Percentiles rank a stretch among this genome's conserved stretches.
Evolutionary conservation across 2,797 vertebrate genomes (phyloP).

Genomic region (Falco concolor): DNA sequence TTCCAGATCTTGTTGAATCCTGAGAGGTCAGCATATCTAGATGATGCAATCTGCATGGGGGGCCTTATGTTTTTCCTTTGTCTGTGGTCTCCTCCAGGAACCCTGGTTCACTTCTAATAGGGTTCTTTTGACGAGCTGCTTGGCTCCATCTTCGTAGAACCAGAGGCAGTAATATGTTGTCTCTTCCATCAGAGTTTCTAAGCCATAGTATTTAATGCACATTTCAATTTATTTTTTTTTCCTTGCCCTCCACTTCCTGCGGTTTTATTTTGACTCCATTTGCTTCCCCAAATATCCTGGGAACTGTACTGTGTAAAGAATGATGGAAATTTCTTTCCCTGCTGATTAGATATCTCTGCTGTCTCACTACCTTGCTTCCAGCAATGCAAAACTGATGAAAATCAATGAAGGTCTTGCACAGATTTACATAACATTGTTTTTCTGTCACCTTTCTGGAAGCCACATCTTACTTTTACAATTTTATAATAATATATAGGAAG

Average conservation of each 20-base stretch:
- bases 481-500: neutral
- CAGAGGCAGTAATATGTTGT: neutral
- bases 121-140: neutral
- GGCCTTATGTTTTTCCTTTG: neutral
- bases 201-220: neutral
- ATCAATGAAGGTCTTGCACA: neutral
- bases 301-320: neutral
- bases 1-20: neutral
- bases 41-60: rapidly evolving
- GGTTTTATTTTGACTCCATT: neutral
- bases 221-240: neutral
- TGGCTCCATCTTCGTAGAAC: neutral
- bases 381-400: neutral
- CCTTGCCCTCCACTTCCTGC: neutral
- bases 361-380: neutral
- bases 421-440: neutral
- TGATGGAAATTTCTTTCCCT: neutral
- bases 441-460: neutral
- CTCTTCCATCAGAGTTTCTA: neutral
- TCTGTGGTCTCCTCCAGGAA: neutral
- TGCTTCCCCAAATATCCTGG: neutral
- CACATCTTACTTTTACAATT: neutral
- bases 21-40: neutral
- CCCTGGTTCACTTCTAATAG: neutral
- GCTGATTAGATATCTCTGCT: neutral